Conservation (phyloP, 2,113 vertebrate species). For the Serinus canaria region DNA sequence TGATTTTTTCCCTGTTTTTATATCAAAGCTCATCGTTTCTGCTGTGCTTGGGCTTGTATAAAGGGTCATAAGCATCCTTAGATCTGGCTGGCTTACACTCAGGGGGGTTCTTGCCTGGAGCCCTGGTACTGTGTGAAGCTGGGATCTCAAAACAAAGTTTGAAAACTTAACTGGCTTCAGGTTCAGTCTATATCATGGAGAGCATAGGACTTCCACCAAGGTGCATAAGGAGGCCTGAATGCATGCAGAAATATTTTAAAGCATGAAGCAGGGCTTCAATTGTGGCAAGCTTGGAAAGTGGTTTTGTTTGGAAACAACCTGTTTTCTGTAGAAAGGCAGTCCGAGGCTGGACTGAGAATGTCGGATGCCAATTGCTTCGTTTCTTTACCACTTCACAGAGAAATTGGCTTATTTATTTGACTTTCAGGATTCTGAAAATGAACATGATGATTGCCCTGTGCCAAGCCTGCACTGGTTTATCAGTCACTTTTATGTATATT, state of each 20-base stretch:
- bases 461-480: neutral
- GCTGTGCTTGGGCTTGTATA: neutral
- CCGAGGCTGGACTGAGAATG: neutral
- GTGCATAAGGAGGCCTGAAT: neutral
- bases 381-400: neutral
- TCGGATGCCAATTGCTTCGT: neutral
- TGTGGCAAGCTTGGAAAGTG: neutral
- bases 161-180: neutral
- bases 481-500: neutral
- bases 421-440: neutral
- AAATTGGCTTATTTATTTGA: neutral
- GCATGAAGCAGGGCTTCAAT: neutral
- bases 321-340: neutral
- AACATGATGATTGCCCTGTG: neutral
- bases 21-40: neutral
- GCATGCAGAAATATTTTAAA: neutral
- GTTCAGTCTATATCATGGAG: neutral
- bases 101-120: neutral
- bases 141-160: neutral
- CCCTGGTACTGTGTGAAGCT: neutral
- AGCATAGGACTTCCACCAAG: neutral
- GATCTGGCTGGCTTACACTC: neutral
- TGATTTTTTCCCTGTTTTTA: neutral
- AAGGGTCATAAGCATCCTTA: neutral
- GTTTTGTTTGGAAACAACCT: neutral